phyloP scores from a whole-genome alignment of 2,797 vertebrate species.

The Poeciliopsis infans region DNA sequence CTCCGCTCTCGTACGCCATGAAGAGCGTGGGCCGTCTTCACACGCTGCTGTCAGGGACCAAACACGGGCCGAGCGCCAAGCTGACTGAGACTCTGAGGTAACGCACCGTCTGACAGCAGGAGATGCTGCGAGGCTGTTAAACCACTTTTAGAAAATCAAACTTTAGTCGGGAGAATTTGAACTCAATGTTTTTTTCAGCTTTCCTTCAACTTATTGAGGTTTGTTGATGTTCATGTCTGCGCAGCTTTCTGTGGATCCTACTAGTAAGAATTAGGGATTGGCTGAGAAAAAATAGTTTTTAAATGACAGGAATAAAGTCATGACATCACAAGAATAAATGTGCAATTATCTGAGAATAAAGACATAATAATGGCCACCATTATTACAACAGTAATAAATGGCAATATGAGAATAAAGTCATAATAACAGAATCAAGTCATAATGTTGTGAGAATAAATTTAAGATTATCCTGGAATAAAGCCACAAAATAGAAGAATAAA shows the following conservation, averaged over 20 bases:
- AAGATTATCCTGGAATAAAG: too few relatives aligned
- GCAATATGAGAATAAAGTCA: too few relatives aligned
- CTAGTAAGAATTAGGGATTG: too few relatives aligned
- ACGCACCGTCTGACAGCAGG: not conserved
- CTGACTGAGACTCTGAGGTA: constrained; percentile 86
- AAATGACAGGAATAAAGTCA: too few relatives aligned
- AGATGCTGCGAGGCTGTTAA: not conserved
- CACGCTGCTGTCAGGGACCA: constrained; percentile 87
- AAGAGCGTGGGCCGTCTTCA: constrained; percentile 85
- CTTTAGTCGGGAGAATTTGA: not conserved
- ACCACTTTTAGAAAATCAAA: not conserved
- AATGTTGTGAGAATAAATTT: too few relatives aligned
- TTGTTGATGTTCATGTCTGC: not conserved
- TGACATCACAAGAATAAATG: too few relatives aligned
- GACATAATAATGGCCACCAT: too few relatives aligned
- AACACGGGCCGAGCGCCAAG: constrained; percentile 85
- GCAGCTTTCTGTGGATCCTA: not conserved
- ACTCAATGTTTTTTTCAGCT: not conserved
- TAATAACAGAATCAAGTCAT: too few relatives aligned
- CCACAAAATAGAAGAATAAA: too few relatives aligned
- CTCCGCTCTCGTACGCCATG: constrained; percentile 86
- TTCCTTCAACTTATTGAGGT: not conserved
- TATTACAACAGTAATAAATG: too few relatives aligned
- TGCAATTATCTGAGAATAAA: too few relatives aligned
- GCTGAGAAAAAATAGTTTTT: too few relatives aligned